Conservation (phyloP, 2,888 invertebrate species). For the Rotaria sp. region DNA sequence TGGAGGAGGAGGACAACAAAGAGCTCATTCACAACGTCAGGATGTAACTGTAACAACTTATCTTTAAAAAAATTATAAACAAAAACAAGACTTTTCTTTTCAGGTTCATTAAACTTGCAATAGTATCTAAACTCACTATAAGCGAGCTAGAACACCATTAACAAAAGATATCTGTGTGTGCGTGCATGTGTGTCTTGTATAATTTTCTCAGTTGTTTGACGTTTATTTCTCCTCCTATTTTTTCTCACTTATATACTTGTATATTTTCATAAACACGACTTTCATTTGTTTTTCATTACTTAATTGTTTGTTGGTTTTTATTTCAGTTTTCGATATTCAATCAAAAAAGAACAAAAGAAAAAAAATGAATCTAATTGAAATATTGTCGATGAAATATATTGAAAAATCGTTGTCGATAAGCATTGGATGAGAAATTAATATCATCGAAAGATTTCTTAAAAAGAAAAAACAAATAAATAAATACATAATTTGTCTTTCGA, state of each 20-base stretch:
- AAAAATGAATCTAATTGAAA: background rate
- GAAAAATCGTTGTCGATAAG: background rate
- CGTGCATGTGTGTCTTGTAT: background rate
- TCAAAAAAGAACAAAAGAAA: slow-evolving; percentile 12
- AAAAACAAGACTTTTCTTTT: background rate
- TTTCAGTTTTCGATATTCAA: slow-evolving; percentile 10
- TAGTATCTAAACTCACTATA: slow-evolving; percentile 16
- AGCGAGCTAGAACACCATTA: slow-evolving; percentile 12
- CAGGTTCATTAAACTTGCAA: slow-evolving; percentile 5
- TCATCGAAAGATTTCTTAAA: background rate
- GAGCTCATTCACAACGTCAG: background rate
- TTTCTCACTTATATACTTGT: background rate
- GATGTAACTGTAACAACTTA: background rate
- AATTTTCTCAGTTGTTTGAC: background rate
- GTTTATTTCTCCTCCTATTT: background rate
- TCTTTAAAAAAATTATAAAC: background rate
- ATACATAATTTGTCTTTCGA: background rate
- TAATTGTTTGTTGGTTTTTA: background rate
- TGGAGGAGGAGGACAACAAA: background rate
- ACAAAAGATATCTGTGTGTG: background rate
- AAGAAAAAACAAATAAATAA: background rate
- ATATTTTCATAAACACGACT: background rate
- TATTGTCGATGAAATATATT: background rate
- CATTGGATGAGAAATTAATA: background rate
- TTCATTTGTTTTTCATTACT: background rate